These are phyloP conservation scores for Ancistrus triradiatus DNA, from an alignment of 2,113 vertebrate species.

Conservation along the genomic window DNA sequence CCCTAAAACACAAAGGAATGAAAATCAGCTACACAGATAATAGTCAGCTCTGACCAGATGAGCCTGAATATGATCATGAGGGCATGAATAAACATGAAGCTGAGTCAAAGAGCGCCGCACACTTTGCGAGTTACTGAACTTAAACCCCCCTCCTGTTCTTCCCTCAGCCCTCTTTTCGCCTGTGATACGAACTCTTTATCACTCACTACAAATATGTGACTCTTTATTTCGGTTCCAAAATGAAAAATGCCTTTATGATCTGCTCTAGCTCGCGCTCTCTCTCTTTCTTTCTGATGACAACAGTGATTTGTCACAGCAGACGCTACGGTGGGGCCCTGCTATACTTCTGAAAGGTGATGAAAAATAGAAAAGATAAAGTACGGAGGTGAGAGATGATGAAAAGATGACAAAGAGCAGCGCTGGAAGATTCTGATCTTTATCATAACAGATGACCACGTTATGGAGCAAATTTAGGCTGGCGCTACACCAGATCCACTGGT, in stretches of 20 bases:
- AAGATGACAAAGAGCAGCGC: neutral
- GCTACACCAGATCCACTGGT: too few relatives aligned
- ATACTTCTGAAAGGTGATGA: slow-evolving; percentile 1
- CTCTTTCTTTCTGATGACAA: slow-evolving; percentile 2
- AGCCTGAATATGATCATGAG: slow-evolving; percentile 16
- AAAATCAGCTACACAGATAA: neutral
- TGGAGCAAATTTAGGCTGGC: neutral
- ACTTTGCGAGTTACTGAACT: slow-evolving; percentile 6
- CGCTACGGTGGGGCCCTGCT: neutral
- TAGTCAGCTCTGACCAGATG: slow-evolving; percentile 20
- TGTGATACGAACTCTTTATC: slow-evolving; percentile 13
- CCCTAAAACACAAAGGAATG: neutral
- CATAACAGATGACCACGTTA: slow-evolving; percentile 8
- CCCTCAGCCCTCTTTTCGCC: neutral
- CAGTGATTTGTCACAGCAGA: slow-evolving; percentile 28
- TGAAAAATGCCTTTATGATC: slow-evolving; percentile 12
- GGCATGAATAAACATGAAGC: slow-evolving; percentile 32
- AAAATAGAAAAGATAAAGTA: neutral
- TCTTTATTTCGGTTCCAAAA: slow-evolving; percentile 22
- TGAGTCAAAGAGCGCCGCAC: slow-evolving; percentile 24
- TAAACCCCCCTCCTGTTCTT: neutral
- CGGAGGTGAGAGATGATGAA: neutral
- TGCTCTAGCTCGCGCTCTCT: neutral
- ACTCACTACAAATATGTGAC: slow-evolving; percentile 7
- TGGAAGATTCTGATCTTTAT: neutral